A percentile compares a stretch with the other conserved stretches of the same genome.
Evolutionary conservation across 2,888 invertebrate species (phyloP).

Genomic region (Lysandra coridon): DNA sequence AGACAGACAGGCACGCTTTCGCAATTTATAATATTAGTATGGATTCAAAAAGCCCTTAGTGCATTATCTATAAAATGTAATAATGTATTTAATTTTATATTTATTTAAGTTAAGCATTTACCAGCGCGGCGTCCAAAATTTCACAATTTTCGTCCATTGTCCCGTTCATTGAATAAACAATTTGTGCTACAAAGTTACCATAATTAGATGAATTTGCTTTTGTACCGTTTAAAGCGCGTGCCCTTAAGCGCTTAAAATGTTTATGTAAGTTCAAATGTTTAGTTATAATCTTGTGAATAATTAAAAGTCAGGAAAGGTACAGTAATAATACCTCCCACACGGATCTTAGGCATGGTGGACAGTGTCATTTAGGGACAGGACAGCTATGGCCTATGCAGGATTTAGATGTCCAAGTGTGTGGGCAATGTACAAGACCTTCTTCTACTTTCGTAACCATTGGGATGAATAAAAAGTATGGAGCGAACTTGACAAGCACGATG

Average conservation of each 20-base stretch:
- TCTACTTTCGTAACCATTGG: no score
- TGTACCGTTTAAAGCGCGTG: neutral
- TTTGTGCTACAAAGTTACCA: neutral
- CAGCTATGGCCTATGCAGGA: neutral
- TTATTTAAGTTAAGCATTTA: neutral
- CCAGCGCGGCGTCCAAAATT: neutral
- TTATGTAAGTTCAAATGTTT: neutral
- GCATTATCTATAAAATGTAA: no score
- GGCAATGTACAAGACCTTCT: neutral
- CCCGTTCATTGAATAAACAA: neutral
- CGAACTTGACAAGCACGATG: no score
- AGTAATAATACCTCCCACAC: neutral
- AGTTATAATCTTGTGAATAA: neutral
- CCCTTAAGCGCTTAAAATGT: neutral
- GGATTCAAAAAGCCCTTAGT: no score
- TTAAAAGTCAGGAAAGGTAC: neutral
- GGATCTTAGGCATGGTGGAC: neutral
- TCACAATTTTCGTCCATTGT: neutral
- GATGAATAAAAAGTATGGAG: no score
- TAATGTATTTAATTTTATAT: no score
- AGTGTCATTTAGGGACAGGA: neutral
- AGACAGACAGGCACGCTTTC: no score
- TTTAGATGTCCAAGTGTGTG: neutral
- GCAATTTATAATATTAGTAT: no score
- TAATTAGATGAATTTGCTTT: neutral